These are phyloP conservation scores for Cyclura pinguis DNA, from an alignment of 2,797 vertebrate species.

Conservation along the genomic window DNA sequence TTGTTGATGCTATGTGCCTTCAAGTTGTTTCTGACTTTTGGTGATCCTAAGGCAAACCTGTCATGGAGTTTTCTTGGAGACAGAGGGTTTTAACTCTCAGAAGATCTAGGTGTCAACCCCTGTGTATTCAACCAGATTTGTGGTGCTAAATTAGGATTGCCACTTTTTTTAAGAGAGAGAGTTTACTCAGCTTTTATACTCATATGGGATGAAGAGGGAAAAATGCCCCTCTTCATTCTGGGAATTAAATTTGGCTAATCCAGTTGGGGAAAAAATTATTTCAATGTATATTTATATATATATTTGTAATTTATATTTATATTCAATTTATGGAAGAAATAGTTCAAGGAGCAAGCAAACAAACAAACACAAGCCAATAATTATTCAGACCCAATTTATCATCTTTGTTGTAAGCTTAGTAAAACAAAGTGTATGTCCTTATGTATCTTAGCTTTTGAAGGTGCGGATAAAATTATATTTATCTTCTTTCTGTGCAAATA, in stretches of 20 bases:
- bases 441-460: no score
- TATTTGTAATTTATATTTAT: no score
- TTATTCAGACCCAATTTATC: neutral
- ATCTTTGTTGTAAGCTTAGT: neutral
- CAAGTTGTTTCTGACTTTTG: no score
- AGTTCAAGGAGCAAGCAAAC: neutral
- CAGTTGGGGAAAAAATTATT: neutral
- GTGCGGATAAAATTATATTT: neutral
- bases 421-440: neutral
- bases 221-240: no score
- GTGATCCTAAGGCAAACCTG: no score
- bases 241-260: neutral
- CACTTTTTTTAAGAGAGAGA: no score
- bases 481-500: constrained; percentile 1
- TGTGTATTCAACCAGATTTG: neutral
- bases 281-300: neutral
- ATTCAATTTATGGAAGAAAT: neutral
- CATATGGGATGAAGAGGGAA: neutral
- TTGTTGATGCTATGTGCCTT: no score
- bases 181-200: no score
- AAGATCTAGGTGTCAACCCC: neutral
- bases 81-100: neutral
- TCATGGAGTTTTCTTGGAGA: no score
- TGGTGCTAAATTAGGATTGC: neutral
- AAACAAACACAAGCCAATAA: neutral